phyloP scores from a whole-genome alignment of 1,140 invertebrate genomes.

The Drosophila sproati region DNA sequence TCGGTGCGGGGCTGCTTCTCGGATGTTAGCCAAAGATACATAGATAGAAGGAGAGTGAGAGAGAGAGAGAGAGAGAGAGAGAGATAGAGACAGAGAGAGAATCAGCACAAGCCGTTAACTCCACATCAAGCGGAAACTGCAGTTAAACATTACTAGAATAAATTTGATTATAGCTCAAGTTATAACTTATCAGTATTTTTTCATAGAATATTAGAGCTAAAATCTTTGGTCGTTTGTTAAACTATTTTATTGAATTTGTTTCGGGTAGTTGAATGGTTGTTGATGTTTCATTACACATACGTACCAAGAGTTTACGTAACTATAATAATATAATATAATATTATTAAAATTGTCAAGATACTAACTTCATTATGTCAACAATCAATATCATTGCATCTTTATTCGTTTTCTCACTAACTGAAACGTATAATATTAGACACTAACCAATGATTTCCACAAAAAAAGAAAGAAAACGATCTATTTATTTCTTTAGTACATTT shows the following conservation, averaged over 20 bases:
- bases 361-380: no score
- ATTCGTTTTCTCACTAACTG: not conserved
- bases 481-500: conserved; percentile 2
- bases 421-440: not conserved
- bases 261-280: no score
- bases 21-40: not conserved
- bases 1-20: conserved; percentile 11
- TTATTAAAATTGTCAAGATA: no score
- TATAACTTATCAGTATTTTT: not conserved
- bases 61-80: not conserved
- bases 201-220: not conserved
- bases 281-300: no score
- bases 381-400: no score
- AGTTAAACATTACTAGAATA: conserved; percentile 30
- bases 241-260: not conserved
- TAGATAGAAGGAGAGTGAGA: not conserved
- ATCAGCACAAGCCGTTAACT: conserved; percentile 22
- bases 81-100: not conserved
- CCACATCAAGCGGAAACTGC: conserved; percentile 31
- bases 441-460: not conserved
- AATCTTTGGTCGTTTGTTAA: not conserved
- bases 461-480: not conserved
- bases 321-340: no score
- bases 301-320: no score
- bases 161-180: conserved; percentile 29